A percentile compares a stretch with the other conserved stretches of the same genome.
Evolutionary conservation across 2,888 invertebrate genomes (phyloP).

Genomic region (Sinohyriopsis cumingii): DNA sequence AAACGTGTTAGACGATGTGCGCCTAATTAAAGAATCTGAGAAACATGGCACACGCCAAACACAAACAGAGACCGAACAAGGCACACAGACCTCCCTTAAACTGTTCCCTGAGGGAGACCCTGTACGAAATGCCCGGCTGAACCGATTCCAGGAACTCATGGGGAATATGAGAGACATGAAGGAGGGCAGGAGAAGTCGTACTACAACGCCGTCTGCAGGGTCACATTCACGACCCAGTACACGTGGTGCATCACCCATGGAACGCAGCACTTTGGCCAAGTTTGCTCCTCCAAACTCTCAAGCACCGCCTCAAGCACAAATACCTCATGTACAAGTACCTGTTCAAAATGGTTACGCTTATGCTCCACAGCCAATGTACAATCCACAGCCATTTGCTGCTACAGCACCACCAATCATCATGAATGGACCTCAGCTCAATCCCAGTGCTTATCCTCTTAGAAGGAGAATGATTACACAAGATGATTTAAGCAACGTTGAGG

Average conservation of each 20-base stretch:
- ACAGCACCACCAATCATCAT: constrained; percentile 33
- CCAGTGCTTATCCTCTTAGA: constrained; percentile 16
- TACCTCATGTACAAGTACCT: constrained; percentile 16
- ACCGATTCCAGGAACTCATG: constrained; percentile 52
- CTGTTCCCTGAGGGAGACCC: constrained; percentile 58
- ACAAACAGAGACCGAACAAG: constrained; percentile 57
- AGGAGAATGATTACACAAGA: constrained; percentile 54
- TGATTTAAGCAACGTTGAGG: constrained; percentile 56
- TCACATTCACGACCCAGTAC: constrained; percentile 39
- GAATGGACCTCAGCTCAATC: constrained; percentile 21
- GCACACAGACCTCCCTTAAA: constrained; percentile 57
- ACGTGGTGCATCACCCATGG: constrained; percentile 33
- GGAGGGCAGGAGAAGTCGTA: constrained; percentile 28
- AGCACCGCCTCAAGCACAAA: constrained; percentile 15
- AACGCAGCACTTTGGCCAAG: constrained; percentile 39
- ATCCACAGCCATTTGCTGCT: constrained; percentile 27
- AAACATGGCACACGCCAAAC: constrained; percentile 49
- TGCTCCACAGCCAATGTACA: constrained; percentile 9
- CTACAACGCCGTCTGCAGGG: constrained; percentile 32
- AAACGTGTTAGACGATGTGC: constrained; percentile 52
- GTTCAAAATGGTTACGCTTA: constrained; percentile 33
- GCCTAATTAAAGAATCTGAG: constrained; percentile 48
- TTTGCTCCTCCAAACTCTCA: constrained; percentile 48
- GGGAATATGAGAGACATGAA: constrained; percentile 54
- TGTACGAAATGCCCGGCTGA: constrained; percentile 48